Percentiles rank a stretch among this genome's conserved stretches.
These are phyloP conservation scores for Chelon labrosus DNA, from an alignment of 2,797 vertebrate genomes.

Conservation along the genomic window DNA sequence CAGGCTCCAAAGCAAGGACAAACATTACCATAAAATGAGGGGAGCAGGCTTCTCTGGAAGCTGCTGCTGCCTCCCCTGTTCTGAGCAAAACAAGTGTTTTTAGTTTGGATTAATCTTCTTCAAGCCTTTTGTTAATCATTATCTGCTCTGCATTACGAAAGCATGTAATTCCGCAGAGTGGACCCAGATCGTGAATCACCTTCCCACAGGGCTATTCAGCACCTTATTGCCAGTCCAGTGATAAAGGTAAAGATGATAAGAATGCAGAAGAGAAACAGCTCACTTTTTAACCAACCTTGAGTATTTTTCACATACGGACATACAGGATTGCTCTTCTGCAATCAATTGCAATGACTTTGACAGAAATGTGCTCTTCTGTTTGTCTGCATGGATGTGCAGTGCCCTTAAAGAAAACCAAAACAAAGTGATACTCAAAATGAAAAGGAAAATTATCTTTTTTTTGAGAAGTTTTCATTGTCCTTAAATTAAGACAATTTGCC, in stretches of 20 bases:
- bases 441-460: background rate
- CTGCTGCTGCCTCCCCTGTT: conserved; percentile 18
- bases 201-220: conserved; percentile 61
- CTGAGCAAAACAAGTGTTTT: conserved; percentile 44
- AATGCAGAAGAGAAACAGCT: conserved; percentile 48
- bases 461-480: background rate
- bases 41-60: conserved; percentile 22
- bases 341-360: conserved; percentile 24
- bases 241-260: conserved; percentile 69
- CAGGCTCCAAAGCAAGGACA: conserved; percentile 28
- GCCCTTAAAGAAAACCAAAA: background rate
- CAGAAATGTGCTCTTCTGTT: conserved; percentile 24
- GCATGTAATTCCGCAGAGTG: conserved; percentile 54
- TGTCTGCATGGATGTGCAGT: background rate
- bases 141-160: conserved; percentile 56
- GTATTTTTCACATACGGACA: conserved; percentile 36
- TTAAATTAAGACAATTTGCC: background rate
- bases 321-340: conserved; percentile 12
- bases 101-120: conserved; percentile 59
- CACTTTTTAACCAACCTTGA: conserved; percentile 59
- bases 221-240: conserved; percentile 51
- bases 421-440: background rate
- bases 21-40: conserved; percentile 49
- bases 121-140: conserved; percentile 55
- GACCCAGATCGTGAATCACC: conserved; percentile 65